Percentiles rank a stretch among this genome's conserved stretches.
Conservation (phyloP, 2,113 vertebrate genomes). For the Eudyptes chrysolophus region DNA sequence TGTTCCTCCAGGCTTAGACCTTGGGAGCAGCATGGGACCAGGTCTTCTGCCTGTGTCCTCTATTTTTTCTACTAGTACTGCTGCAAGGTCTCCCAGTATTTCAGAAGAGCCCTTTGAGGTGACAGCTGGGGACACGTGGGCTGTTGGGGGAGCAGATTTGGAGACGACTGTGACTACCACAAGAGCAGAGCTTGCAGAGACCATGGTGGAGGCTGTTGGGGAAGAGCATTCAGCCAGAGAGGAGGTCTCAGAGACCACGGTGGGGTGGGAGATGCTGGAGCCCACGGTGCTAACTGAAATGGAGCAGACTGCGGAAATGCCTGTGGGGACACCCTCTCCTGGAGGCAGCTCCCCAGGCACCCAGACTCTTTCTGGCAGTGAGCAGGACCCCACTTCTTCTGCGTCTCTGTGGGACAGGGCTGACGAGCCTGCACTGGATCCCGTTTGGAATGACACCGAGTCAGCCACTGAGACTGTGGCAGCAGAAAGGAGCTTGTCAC, state of each 20-base stretch:
- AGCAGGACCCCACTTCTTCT: background rate
- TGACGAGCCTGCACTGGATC: background rate
- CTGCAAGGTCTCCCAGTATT: background rate
- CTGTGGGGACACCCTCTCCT: background rate
- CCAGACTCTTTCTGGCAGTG: background rate
- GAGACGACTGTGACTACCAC: background rate
- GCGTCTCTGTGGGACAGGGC: background rate
- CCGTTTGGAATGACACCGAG: background rate
- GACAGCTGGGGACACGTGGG: conserved; percentile 3
- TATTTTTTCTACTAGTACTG: conserved; percentile 27
- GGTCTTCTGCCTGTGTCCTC: conserved; percentile 40
- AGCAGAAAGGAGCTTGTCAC: conserved; percentile 23
- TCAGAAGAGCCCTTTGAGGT: background rate
- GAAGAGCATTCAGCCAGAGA: conserved; percentile 22
- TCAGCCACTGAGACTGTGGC: background rate
- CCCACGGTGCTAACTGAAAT: background rate
- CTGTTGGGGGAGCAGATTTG: background rate
- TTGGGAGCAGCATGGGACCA: conserved; percentile 72
- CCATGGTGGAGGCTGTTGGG: background rate
- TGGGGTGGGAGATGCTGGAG: conserved; percentile 4
- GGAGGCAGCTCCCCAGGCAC: background rate
- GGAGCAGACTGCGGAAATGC: background rate
- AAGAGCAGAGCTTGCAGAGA: background rate
- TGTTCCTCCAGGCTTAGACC: conserved; percentile 59
- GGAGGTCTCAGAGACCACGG: background rate